Conservation (phyloP, 2,888 invertebrate species). For the Hemicrepidius hirtus region DNA sequence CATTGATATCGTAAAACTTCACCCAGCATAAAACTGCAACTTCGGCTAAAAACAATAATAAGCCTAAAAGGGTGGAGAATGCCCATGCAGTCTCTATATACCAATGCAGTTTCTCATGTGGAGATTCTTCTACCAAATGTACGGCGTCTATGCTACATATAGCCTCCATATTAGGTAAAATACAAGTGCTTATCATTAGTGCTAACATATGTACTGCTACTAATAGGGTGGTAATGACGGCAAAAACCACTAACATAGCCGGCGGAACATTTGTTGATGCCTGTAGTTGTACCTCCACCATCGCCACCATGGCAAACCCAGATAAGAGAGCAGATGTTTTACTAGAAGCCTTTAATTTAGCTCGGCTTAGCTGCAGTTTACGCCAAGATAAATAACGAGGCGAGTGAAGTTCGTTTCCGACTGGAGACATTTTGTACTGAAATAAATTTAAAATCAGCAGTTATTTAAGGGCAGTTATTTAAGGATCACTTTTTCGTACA, state of each 20-base stretch:
- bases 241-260: constrained; percentile 91
- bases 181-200: constrained; percentile 99
- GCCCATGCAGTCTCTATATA: constrained; percentile 99
- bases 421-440: constrained; percentile 79
- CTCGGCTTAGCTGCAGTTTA: constrained; percentile 94
- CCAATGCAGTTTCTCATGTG: constrained; percentile 92
- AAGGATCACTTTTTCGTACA: too few relatives aligned
- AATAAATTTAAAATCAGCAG: constrained; percentile 10
- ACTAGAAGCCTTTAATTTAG: constrained; percentile 98
- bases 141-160: constrained; percentile 94
- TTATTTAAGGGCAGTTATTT: too few relatives aligned
- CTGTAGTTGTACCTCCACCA: constrained; percentile 96
- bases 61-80: constrained; percentile 95
- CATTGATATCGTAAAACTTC: constrained; percentile 91
- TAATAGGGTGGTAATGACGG: constrained; percentile 94
- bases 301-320: constrained; percentile 99
- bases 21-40: constrained; percentile 98
- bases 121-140: constrained; percentile 89
- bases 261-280: constrained; percentile 84
- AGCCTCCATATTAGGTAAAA: constrained; percentile 98
- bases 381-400: constrained; percentile 92
- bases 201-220: constrained; percentile 99
- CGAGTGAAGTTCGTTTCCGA: constrained; percentile 85
- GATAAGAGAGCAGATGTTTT: constrained; percentile 97
- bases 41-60: constrained; percentile 94